Evolutionary conservation across 2,113 vertebrate species (phyloP).

Genomic region (Lepus americanus): DNA sequence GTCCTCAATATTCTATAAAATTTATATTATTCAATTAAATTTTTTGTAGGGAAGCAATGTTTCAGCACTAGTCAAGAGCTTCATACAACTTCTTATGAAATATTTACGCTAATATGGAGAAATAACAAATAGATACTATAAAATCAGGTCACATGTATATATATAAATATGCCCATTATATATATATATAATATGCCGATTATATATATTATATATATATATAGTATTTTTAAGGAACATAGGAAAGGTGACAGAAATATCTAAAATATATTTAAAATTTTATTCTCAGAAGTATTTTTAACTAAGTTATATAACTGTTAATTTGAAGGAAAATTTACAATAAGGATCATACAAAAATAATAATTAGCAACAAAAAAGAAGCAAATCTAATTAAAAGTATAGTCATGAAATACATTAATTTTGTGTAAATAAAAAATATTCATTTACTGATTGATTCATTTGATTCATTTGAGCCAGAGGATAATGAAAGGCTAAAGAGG

Average conservation of each 20-base stretch:
- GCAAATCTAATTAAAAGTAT: background rate
- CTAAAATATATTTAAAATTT: conserved; percentile 8
- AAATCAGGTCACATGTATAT: background rate
- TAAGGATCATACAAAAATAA: background rate
- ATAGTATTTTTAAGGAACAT: background rate
- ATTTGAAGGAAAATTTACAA: conserved; percentile 33
- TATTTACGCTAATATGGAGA: background rate
- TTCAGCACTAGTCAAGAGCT: background rate
- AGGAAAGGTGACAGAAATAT: background rate
- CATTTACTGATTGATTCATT: background rate
- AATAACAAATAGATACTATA: background rate
- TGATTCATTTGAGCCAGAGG: background rate
- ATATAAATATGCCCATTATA: background rate
- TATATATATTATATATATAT: no score
- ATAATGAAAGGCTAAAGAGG: background rate
- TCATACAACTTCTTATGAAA: background rate
- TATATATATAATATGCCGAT: background rate
- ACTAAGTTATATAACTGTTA: background rate
- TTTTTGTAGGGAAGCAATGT: background rate
- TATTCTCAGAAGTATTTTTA: background rate
- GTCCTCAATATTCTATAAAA: background rate
- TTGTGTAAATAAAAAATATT: background rate
- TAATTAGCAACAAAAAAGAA: no score
- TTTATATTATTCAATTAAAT: background rate
- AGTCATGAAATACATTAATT: background rate